Evolutionary conservation across 2,888 invertebrate species (phyloP), one percentile per base, ranked within the genome.

Genomic region (Heliconius ismenius): DNA sequence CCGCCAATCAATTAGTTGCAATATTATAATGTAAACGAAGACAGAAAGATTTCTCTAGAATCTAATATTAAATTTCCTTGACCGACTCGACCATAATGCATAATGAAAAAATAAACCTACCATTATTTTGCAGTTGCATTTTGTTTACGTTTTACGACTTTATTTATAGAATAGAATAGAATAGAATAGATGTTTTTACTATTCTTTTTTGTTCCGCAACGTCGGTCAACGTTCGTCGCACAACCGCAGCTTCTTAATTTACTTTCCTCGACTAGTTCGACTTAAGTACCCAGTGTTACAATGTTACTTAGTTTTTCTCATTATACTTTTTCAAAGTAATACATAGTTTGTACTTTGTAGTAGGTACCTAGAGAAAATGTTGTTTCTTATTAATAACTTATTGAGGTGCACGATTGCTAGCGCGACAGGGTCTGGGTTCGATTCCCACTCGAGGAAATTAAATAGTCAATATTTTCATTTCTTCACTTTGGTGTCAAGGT

Each of bases 171-270:
- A 11, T 21, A 60, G 62, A 62, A 11, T 21, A 60, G 62, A 62
- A 75, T 70, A 75, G 75, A 28, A 11, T 21, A 60, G 63, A 62
- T 21, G 21, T 58, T 32, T 75, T 68, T 70, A 75, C 24, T 49
- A 24, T 18, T 70, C 54, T n/a, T 60, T 67, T 49, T 63, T 75
- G 15, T 64, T 43, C 74, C 76, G 67, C 67, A 74, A 73, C 77
- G 78, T 58, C 85, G 88, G 89, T 87, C 88, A 86, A 84, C 81
- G 87, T 82, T 84, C 88, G 73, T 76, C 39, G 54, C 75, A 68
- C 70, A 80, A 89, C 89, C 89, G 84, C 89, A 88, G 77, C 75
- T 81, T 84, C 82, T 84, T 85, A 79, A 84, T 85, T 85, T 81
- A 82, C 81, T 83, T 81, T 84, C 84, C 82, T 80, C 79, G 75